Evolutionary conservation across 1,140 invertebrate genomes (phyloP).

Genomic region (Pseudomyrmex sp.): DNA sequence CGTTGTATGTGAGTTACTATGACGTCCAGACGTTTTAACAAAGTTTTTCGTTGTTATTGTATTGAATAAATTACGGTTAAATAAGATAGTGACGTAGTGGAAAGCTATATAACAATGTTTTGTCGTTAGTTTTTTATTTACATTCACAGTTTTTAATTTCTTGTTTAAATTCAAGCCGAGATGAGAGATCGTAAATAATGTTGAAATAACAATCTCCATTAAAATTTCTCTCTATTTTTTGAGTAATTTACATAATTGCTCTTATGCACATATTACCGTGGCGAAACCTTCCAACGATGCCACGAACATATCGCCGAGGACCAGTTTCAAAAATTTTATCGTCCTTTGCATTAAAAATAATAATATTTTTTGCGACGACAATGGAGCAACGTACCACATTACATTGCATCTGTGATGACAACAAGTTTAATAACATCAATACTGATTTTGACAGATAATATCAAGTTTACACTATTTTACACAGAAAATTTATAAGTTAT

Average conservation of each 20-base stretch:
- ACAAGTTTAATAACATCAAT: too few species aligned
- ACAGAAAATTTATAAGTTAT: not conserved
- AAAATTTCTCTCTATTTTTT: not conserved
- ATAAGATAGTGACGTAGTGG: conserved; percentile 58
- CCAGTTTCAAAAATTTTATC: not conserved
- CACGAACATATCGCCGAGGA: not conserved
- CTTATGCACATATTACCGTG: conserved; percentile 16
- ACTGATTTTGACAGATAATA: not conserved
- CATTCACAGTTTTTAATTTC: not conserved
- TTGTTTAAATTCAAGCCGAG: too few species aligned
- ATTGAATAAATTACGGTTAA: conserved; percentile 49
- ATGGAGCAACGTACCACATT: conserved; percentile 19
- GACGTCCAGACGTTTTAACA: not conserved
- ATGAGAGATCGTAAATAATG: not conserved
- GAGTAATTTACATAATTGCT: conserved; percentile 6
- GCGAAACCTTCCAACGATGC: conserved; percentile 25
- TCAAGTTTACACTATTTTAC: not conserved
- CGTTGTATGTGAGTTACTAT: not conserved
- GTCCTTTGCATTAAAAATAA: conserved; percentile 22
- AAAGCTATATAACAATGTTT: conserved; percentile 56
- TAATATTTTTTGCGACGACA: conserved; percentile 18
- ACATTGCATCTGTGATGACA: not conserved
- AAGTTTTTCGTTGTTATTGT: not conserved
- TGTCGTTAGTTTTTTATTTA: conserved; percentile 37
- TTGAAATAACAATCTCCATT: not conserved